phyloP scores from a whole-genome alignment of 1,140 invertebrate species.

The Lerema accius region DNA sequence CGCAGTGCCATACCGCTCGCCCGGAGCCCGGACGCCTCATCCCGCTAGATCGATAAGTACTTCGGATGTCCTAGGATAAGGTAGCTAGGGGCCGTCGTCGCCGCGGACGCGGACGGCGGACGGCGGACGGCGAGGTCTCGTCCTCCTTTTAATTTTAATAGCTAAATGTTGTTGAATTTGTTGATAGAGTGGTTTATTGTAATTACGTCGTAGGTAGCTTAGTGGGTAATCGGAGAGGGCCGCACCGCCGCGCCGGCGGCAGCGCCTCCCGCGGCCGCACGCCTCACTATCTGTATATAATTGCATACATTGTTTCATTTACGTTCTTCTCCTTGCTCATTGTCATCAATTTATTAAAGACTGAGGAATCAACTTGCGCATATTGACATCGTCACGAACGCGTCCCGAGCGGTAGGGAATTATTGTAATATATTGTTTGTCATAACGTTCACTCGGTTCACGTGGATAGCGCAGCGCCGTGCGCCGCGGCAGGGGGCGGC shows the following conservation, averaged over 20 bases:
- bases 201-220: conserved; percentile 68
- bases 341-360: conserved; percentile 82
- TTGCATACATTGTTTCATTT: conserved; percentile 79
- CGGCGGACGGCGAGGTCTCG: conserved; percentile 46
- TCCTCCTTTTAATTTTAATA: conserved; percentile 77
- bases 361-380: conserved; percentile 81
- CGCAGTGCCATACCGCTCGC: conserved; percentile 19
- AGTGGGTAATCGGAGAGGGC: conserved; percentile 66
- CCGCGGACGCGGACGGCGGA: conserved; percentile 43
- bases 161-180: conserved; percentile 81
- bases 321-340: conserved; percentile 78
- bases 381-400: conserved; percentile 76
- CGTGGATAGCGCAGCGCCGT: conserved; percentile 42
- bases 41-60: conserved; percentile 54
- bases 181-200: conserved; percentile 79
- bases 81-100: conserved; percentile 69
- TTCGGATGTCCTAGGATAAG: conserved; percentile 73
- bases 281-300: conserved; percentile 72
- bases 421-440: conserved; percentile 64
- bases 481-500: conserved; percentile 41
- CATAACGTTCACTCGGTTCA: conserved; percentile 58
- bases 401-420: conserved; percentile 65
- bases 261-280: conserved; percentile 38
- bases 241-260: conserved; percentile 55
- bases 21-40: conserved; percentile 30